These are phyloP conservation scores for Hyles lineata DNA, from an alignment of 2,888 invertebrate genomes.

Conservation along the genomic window DNA sequence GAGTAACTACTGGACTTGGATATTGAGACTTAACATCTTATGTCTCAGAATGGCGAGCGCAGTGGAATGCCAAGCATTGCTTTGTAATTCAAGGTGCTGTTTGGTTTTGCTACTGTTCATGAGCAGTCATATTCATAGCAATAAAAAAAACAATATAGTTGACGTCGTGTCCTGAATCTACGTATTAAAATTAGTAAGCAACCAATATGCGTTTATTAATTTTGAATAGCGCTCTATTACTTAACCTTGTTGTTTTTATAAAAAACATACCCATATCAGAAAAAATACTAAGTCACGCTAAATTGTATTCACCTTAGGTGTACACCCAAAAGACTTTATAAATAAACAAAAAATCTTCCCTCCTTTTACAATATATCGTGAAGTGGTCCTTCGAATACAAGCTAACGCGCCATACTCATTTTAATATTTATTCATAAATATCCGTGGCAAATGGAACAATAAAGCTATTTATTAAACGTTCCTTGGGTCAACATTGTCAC, in stretches of 20 bases:
- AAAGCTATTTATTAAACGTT: slow-evolving; percentile 49
- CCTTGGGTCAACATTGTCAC: slow-evolving; percentile 63
- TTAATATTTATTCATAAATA: slow-evolving; percentile 34
- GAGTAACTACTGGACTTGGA: too few relatives aligned
- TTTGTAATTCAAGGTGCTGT: too few relatives aligned
- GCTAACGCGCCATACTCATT: slow-evolving; percentile 17
- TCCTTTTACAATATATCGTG: background rate
- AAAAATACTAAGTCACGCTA: background rate
- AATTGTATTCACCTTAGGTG: background rate
- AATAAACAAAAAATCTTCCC: background rate
- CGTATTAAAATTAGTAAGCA: too few relatives aligned
- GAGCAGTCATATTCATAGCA: too few relatives aligned
- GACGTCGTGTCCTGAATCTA: too few relatives aligned
- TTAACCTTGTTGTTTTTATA: background rate
- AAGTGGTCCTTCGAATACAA: background rate
- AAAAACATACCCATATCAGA: background rate
- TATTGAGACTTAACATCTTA: too few relatives aligned
- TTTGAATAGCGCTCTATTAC: too few relatives aligned
- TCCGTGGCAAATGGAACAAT: slow-evolving; percentile 51
- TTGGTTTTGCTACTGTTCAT: too few relatives aligned
- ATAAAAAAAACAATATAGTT: too few relatives aligned
- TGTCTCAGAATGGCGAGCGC: too few relatives aligned
- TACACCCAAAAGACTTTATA: slow-evolving; percentile 1
- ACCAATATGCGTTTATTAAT: too few relatives aligned
- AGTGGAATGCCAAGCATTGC: too few relatives aligned